Evolutionary conservation across 2,888 invertebrate genomes (phyloP), one percentile per base, ranked within the genome.

Genomic region (Caenorhabditis uteleia): DNA sequence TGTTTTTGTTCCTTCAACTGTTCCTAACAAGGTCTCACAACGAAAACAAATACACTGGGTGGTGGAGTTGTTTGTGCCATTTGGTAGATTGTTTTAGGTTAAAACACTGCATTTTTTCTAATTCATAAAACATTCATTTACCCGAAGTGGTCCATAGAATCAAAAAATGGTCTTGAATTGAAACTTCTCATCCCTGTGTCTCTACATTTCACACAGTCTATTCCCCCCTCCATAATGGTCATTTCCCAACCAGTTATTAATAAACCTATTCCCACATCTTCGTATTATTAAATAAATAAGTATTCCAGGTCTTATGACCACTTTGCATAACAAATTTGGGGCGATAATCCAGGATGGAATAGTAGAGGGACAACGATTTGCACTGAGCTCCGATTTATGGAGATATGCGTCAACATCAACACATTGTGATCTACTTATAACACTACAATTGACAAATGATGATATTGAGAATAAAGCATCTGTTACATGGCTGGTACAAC

Each of bases 291-390:
- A 5, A 39, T 18, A 39, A 39, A 20, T 16, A 20, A 16, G 6
- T 20, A 33, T 50, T 58, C 12, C 40, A 57, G 60, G 50, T 18
- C 42, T 61, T 4, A 59, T 58, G 57, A 47, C 49, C 8, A 75
- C 71, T 56, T 59, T 78, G 23, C 76, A 71, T 26, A 69, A 74
- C 43, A 60, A 65, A 56, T 53, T 78, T 36, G 72, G 70, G 18
- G 62, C 64, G 29, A 65, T 78, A 23, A 74, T 78, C 26, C 72
- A 77, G 40, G 75, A 77, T 60, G 78, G 78, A 49, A 73, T 77
- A 14, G 65, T 67, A 1, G 76, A 78, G 46, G 77, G 76, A 38
- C 67, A 74, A 31, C 31, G 75, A 23, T 67, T 75, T 29, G 72
- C 72, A 3, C 45, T 75, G 25, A 69, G 69, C 38, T 65, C 59